A percentile compares a stretch with the other conserved stretches of the same genome.
phyloP scores from a whole-genome alignment of 2,113 vertebrate species.

The Sitta europaea region DNA sequence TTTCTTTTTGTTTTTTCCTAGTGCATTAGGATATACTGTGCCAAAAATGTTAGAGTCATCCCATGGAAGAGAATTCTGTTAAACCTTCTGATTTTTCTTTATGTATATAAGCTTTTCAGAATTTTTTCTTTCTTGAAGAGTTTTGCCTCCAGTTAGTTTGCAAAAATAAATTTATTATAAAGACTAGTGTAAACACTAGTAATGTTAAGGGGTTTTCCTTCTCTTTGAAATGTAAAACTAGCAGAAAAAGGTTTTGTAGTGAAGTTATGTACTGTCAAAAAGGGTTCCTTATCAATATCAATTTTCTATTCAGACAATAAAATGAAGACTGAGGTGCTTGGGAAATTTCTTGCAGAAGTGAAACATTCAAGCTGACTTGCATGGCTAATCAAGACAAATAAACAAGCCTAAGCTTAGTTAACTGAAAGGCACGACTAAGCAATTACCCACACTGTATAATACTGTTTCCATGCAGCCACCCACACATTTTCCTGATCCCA shows the following conservation, averaged over 20 bases:
- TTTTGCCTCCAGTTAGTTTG: not conserved
- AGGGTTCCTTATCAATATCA: not conserved
- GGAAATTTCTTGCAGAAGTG: not conserved
- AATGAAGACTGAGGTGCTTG: not conserved
- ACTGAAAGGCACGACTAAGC: slow-evolving; percentile 33
- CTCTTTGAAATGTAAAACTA: not conserved
- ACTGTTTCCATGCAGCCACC: not conserved
- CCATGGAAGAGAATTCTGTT: not conserved
- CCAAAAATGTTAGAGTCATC: not conserved
- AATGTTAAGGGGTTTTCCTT: not conserved
- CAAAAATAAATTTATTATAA: not conserved
- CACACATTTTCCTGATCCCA: not conserved
- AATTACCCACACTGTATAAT: slow-evolving; percentile 4
- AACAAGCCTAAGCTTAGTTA: slow-evolving; percentile 6
- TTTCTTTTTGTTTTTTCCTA: not conserved
- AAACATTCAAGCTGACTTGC: slow-evolving; percentile 18
- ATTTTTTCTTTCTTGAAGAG: not conserved
- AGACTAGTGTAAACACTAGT: not conserved
- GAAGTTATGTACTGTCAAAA: not conserved
- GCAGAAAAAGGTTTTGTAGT: not conserved
- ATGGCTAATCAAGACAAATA: slow-evolving; percentile 24
- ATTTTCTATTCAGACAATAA: not conserved
- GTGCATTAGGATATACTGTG: not conserved
- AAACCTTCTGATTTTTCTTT: not conserved
- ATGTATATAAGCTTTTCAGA: not conserved